Percentiles rank a stretch among this genome's conserved stretches.
Conservation (phyloP, 2,888 invertebrate species). For the Esperia sulphurella region DNA sequence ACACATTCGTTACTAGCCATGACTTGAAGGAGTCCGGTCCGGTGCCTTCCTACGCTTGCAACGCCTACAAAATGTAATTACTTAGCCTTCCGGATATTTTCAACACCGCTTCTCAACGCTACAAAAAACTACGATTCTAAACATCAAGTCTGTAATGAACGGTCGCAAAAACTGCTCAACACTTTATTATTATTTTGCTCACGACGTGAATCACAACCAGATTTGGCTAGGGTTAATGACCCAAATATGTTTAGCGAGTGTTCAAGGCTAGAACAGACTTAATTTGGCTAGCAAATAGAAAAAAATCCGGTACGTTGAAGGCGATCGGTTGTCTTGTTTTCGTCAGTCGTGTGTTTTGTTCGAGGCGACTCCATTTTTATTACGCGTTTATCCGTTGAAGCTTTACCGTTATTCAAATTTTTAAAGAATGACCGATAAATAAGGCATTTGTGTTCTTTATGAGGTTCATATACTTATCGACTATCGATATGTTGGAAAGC, state of each 20-base stretch:
- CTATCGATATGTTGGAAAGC: slow-evolving; percentile 4
- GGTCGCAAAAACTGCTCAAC: slow-evolving; percentile 71
- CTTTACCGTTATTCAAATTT: slow-evolving; percentile 56
- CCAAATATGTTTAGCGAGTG: slow-evolving; percentile 73
- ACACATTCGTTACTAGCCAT: slow-evolving; percentile 31
- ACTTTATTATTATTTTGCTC: slow-evolving; percentile 75
- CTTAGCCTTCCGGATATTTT: slow-evolving; percentile 57
- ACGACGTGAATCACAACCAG: slow-evolving; percentile 75
- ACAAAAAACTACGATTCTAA: slow-evolving; percentile 54
- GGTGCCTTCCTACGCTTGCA: slow-evolving; percentile 37
- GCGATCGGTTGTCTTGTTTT: slow-evolving; percentile 48
- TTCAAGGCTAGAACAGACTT: slow-evolving; percentile 69
- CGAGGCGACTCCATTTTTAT: slow-evolving; percentile 39
- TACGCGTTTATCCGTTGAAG: slow-evolving; percentile 45
- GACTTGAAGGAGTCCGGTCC: slow-evolving; percentile 24
- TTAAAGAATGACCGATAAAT: slow-evolving; percentile 15
- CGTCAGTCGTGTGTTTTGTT: slow-evolving; percentile 26
- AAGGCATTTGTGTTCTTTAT: slow-evolving; percentile 6
- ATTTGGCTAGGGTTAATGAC: slow-evolving; percentile 77
- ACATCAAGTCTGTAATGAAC: slow-evolving; percentile 55
- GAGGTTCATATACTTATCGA: background rate
- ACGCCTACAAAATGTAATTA: slow-evolving; percentile 52
- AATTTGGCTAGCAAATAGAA: slow-evolving; percentile 62
- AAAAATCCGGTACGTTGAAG: slow-evolving; percentile 59
- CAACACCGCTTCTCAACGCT: slow-evolving; percentile 28